Percentiles rank a stretch among this genome's conserved stretches.
Conservation (phyloP, 53 echinoderm and acorn worm species). For the Luidia sarsii region DNA sequence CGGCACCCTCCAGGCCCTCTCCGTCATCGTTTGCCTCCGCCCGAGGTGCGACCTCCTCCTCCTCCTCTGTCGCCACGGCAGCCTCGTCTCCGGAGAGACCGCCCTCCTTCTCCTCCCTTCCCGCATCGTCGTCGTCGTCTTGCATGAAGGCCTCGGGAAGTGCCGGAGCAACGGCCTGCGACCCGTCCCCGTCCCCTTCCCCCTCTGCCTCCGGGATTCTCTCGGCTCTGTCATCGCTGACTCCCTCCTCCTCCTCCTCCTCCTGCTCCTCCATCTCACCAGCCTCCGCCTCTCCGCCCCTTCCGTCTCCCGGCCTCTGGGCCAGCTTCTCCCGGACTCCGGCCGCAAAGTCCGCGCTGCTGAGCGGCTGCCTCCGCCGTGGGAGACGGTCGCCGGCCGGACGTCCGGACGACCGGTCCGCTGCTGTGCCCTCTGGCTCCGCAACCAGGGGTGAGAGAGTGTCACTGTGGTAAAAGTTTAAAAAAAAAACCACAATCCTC, state of each 20-base stretch:
- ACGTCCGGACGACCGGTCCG: not conserved
- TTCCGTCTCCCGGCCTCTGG: conserved; percentile 2
- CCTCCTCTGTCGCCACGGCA: no score
- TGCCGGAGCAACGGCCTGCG: no score
- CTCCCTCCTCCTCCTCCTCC: not conserved
- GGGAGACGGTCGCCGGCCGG: not conserved
- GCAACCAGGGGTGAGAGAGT: conserved; percentile 33
- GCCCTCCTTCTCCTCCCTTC: not conserved
- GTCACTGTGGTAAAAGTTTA: not conserved
- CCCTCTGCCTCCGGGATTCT: not conserved
- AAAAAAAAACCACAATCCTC: not conserved
- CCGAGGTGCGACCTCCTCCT: no score
- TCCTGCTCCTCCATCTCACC: not conserved
- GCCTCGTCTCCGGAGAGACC: not conserved
- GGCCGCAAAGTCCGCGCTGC: conserved; percentile 47
- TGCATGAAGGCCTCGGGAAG: no score
- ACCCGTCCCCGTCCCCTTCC: not conserved
- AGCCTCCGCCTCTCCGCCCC: not conserved
- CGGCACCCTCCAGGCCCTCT: no score
- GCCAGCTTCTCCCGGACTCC: conserved; percentile 28
- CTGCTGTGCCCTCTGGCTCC: not conserved
- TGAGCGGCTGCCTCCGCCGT: conserved; percentile 37
- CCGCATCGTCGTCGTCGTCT: not conserved
- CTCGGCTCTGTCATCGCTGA: not conserved
- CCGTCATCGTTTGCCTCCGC: no score